Evolutionary conservation across 2,888 invertebrate genomes (phyloP).

Genomic region (Candidula unifasciata): DNA sequence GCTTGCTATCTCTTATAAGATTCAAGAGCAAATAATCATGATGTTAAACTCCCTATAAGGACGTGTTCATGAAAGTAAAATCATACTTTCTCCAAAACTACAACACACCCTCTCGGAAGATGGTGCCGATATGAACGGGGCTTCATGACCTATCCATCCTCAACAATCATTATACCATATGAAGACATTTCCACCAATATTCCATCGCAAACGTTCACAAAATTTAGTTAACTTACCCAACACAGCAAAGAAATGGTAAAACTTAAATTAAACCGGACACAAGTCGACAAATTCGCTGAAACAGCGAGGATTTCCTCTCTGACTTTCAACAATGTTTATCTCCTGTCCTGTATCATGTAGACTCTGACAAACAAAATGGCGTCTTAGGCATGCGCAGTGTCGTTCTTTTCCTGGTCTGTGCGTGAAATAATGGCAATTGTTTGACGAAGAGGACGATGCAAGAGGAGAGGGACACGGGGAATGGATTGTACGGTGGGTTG

Average conservation of each 20-base stretch:
- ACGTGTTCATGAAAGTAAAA: too few species aligned
- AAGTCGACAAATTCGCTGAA: not conserved
- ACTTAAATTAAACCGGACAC: conserved; percentile 96
- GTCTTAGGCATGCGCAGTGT: conserved; percentile 55
- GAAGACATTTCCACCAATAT: too few species aligned
- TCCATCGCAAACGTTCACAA: not conserved
- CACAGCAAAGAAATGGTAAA: conserved; percentile 90
- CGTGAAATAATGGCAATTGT: not conserved
- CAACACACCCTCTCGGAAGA: too few species aligned
- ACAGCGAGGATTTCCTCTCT: not conserved
- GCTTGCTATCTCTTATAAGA: too few species aligned
- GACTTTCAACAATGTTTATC: conserved; percentile 49
- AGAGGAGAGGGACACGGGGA: not conserved
- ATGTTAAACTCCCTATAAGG: too few species aligned
- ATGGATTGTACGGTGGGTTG: too few species aligned
- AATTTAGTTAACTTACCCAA: not conserved
- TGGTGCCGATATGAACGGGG: too few species aligned
- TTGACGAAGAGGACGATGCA: too few species aligned
- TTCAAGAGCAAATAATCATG: too few species aligned
- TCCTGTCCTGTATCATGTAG: conserved; percentile 34
- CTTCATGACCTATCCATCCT: too few species aligned
- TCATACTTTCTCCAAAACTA: too few species aligned
- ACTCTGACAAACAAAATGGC: conserved; percentile 52
- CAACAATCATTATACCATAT: too few species aligned
- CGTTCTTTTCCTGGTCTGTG: not conserved